phyloP scores from a whole-genome alignment of 2,113 vertebrate species.

The Ptilonorhynchus violaceus region DNA sequence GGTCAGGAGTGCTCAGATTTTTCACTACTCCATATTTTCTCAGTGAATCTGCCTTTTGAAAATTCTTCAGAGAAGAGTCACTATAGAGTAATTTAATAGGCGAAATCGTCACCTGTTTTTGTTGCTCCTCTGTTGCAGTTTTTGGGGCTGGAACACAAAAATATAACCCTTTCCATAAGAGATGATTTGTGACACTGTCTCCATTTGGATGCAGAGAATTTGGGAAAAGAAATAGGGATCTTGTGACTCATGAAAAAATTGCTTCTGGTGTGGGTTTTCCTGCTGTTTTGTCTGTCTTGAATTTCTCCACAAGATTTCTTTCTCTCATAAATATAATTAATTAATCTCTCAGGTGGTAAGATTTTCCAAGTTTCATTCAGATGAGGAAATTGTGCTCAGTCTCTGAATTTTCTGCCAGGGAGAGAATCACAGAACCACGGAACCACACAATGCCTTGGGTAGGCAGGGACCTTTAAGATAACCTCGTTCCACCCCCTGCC shows the following conservation, averaged over 20 bases:
- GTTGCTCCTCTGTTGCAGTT: not conserved
- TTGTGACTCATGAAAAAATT: not conserved
- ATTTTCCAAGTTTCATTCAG: not conserved
- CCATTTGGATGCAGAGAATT: not conserved
- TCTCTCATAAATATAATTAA: not conserved
- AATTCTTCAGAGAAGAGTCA: not conserved
- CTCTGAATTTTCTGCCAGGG: not conserved
- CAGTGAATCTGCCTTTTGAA: not conserved
- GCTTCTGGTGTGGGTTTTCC: not conserved
- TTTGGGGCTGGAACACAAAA: not conserved
- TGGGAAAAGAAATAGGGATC: not conserved
- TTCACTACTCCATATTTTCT: not conserved
- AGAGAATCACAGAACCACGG: not conserved
- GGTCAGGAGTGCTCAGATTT: not conserved
- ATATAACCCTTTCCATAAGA: not conserved
- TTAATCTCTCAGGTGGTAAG: not conserved
- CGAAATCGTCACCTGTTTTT: not conserved
- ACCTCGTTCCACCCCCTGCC: not conserved
- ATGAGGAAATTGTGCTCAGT: not conserved
- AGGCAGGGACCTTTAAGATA: not conserved
- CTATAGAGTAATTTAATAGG: not conserved
- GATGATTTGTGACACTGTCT: not conserved
- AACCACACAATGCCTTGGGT: not conserved
- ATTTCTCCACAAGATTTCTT: not conserved
- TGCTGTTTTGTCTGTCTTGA: not conserved